Conservation (phyloP, 2,888 invertebrate species). For the Argyra leucocephala region DNA sequence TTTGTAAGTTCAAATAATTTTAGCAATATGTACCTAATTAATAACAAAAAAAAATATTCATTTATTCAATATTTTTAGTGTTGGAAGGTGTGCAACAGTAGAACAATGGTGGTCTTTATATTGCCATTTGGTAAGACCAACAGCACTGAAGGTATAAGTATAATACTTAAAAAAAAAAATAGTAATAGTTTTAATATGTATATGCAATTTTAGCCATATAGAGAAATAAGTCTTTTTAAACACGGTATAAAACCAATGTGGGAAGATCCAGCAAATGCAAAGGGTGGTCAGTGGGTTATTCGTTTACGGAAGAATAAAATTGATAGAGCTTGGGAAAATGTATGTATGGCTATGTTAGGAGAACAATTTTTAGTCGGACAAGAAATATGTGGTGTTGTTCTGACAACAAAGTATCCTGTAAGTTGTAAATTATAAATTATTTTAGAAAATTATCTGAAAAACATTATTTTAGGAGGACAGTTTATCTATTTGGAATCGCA, state of each 20-base stretch:
- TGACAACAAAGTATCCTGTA: conserved; percentile 78
- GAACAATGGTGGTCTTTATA: conserved; percentile 98
- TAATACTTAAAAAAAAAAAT: no score
- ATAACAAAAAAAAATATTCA: background rate
- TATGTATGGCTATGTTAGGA: conserved; percentile 95
- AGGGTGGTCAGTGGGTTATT: conserved; percentile 97
- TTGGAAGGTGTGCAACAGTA: conserved; percentile 81
- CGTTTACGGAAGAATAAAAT: conserved; percentile 88
- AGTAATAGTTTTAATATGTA: no score
- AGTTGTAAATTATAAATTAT: conserved; percentile 27
- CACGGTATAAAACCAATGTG: conserved; percentile 98
- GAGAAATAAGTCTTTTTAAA: conserved; percentile 95
- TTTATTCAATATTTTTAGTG: conserved; percentile 57
- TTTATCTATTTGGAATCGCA: conserved; percentile 94
- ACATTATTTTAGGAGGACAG: conserved; percentile 70
- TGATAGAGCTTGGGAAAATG: conserved; percentile 96
- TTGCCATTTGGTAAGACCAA: conserved; percentile 80
- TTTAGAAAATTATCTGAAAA: background rate
- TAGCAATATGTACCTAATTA: background rate
- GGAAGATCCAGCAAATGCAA: conserved; percentile 94
- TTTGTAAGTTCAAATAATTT: background rate
- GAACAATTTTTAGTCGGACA: conserved; percentile 98
- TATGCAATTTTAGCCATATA: conserved; percentile 50
- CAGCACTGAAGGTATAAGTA: conserved; percentile 63
- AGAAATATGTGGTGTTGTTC: conserved; percentile 96